A percentile compares a stretch with the other conserved stretches of the same genome.
Conservation (phyloP, 2,797 vertebrate genomes). For the Peromyscus attwateri region DNA sequence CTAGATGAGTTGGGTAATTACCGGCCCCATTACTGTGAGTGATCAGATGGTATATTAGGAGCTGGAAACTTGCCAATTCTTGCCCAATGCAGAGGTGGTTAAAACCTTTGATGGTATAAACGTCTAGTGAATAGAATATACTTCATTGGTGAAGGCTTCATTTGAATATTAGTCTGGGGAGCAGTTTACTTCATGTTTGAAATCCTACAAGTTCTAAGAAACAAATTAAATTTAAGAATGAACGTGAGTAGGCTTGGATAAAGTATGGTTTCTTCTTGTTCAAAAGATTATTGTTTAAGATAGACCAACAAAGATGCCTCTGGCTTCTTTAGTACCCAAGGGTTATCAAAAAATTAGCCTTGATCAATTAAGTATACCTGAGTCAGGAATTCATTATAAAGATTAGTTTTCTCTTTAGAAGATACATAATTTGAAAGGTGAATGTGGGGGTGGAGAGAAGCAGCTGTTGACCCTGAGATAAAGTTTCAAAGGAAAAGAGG, state of each 20-base stretch:
- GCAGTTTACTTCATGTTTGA: slow-evolving; percentile 68
- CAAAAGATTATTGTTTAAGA: slow-evolving; percentile 39
- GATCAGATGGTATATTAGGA: slow-evolving; percentile 76
- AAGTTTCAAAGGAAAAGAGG: slow-evolving; percentile 41
- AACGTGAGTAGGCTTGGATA: slow-evolving; percentile 36
- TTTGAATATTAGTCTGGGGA: slow-evolving; percentile 57
- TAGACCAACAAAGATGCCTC: slow-evolving; percentile 31
- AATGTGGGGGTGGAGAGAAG: background rate
- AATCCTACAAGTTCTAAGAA: slow-evolving; percentile 35
- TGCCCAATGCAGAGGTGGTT: slow-evolving; percentile 56
- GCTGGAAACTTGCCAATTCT: slow-evolving; percentile 74
- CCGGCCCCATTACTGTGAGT: slow-evolving; percentile 55
- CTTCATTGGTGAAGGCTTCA: slow-evolving; percentile 54
- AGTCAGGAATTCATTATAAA: slow-evolving; percentile 50
- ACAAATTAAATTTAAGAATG: slow-evolving; percentile 31
- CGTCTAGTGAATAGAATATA: slow-evolving; percentile 75
- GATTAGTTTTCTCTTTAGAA: slow-evolving; percentile 66
- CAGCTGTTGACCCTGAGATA: slow-evolving; percentile 1
- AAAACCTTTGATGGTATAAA: slow-evolving; percentile 69
- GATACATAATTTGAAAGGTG: slow-evolving; percentile 25
- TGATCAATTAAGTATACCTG: slow-evolving; percentile 66
- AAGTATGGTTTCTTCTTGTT: slow-evolving; percentile 49
- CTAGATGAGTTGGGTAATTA: slow-evolving; percentile 75
- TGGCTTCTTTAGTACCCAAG: slow-evolving; percentile 35
- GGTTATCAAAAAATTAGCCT: slow-evolving; percentile 69